These are phyloP conservation scores for Adelges cooleyi DNA, from an alignment of 1,140 invertebrate genomes.

Conservation along the genomic window DNA sequence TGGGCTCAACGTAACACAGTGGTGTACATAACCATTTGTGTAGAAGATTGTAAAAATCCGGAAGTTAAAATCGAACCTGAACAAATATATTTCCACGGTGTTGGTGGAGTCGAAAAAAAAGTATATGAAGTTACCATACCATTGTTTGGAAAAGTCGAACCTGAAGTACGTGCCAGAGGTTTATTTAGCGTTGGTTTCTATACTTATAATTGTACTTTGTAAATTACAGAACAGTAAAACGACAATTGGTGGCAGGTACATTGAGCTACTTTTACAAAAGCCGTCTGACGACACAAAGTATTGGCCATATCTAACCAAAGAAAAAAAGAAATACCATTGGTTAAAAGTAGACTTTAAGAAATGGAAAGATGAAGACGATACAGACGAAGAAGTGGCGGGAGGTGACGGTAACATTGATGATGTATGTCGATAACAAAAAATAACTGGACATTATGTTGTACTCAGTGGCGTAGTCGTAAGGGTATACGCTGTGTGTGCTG, in stretches of 20 bases:
- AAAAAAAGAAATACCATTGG: constrained; percentile 86
- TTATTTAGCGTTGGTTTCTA: neutral
- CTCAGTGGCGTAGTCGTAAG: too few relatives aligned
- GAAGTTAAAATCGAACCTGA: constrained; percentile 68
- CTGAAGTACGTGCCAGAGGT: constrained; percentile 51
- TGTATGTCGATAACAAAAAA: neutral
- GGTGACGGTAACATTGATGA: constrained; percentile 33
- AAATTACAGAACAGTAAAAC: constrained; percentile 44
- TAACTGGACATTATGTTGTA: neutral
- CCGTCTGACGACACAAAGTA: constrained; percentile 62
- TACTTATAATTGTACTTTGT: neutral
- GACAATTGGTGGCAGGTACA: constrained; percentile 52
- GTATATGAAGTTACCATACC: constrained; percentile 73
- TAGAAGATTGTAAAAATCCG: constrained; percentile 81
- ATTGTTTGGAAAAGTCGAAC: constrained; percentile 67
- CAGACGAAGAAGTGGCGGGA: constrained; percentile 41
- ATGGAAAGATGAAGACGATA: constrained; percentile 90
- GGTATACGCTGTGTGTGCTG: too few relatives aligned
- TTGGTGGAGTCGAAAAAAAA: constrained; percentile 73
- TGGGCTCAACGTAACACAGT: constrained; percentile 80
- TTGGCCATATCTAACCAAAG: constrained; percentile 79
- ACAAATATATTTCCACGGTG: constrained; percentile 70
- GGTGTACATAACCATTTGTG: constrained; percentile 74
- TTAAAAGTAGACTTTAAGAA: constrained; percentile 93
- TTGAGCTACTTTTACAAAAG: constrained; percentile 56